Evolutionary conservation across 2,888 invertebrate species (phyloP), one percentile per base, ranked within the genome.

Genomic region (Netelia inedita): DNA sequence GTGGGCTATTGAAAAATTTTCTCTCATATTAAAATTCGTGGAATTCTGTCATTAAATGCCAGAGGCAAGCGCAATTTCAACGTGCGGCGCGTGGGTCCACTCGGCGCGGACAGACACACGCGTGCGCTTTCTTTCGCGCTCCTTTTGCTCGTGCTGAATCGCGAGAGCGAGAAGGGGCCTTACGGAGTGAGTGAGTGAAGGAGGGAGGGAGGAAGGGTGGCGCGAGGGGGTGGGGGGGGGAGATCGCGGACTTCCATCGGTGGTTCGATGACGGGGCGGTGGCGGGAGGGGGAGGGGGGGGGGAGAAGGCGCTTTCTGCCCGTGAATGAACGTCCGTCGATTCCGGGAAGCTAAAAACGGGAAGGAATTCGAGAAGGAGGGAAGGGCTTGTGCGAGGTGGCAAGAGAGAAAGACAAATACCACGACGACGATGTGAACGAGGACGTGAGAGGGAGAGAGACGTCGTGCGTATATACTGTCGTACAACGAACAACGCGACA

Each of bases 311-410:
- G 72, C 72, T 84, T 79, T 84, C 79, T 63, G 71, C 50, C 78
- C 69, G 84, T 84, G 85, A 85, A 88, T 90, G 88, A 89, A 89
- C 87, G 83, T 88, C 80, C 87, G 85, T 85, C 87, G 89, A 91
- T 92, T 92, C 91, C 89, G 80, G 87, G 92, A 92, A 92, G 91
- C 90, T 90, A 89, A 91, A 92, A 92, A 91, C 91, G 89, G 89
- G 87, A 88, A 89, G 89, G 90, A 91, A 92, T 92, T 91, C 87
- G 79, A 88, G 79, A 88, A 86, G 88, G 87, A 86, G 86, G 87
- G 55, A 61, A 87, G 83, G 85, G 71, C 19, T 59, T 21, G 23
- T 43, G 63, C 28, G 57, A 28, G 69, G 57, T 28, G 55, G 35
- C 35, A 35, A 35, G 35, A 6, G 35, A 35, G 35, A 35, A 3